Conservation (phyloP, 2,888 invertebrate species). For the Drosophila pseudotakahashii region DNA sequence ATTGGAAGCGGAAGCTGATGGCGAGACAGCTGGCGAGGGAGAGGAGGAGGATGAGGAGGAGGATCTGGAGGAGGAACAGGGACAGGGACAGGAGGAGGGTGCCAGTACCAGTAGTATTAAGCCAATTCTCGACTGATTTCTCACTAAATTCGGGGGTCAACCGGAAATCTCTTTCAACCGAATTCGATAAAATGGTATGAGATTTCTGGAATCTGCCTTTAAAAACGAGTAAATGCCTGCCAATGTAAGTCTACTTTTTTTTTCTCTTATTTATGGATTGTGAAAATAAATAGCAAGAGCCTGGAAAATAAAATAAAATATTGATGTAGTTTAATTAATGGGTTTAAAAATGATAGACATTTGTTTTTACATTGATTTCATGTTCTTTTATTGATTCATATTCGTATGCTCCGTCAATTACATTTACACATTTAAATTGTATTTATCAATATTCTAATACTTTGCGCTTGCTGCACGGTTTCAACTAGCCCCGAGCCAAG, state of each 20-base stretch:
- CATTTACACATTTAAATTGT: conserved; percentile 68
- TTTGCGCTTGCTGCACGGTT: conserved; percentile 70
- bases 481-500: conserved; percentile 49
- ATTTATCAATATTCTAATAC: conserved; percentile 65
- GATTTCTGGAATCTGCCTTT: background rate
- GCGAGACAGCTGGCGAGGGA: conserved; percentile 21
- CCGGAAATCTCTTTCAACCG: background rate
- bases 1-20: conserved; percentile 29
- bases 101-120: conserved; percentile 33
- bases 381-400: conserved; percentile 64
- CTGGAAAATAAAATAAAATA: background rate
- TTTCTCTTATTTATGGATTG: conserved; percentile 4
- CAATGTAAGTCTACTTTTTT: conserved; percentile 18
- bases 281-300: conserved; percentile 11
- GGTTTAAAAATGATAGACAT: no score
- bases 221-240: background rate
- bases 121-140: conserved; percentile 51
- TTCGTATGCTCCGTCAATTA: conserved; percentile 64
- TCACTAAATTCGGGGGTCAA: background rate
- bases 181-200: background rate
- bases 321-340: background rate
- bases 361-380: conserved; percentile 36
- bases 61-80: background rate
- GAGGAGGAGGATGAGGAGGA: conserved; percentile 20
- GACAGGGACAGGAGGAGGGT: conserved; percentile 9